phyloP scores from a whole-genome alignment of 1,140 invertebrate species.

The Ceratina australensis region DNA sequence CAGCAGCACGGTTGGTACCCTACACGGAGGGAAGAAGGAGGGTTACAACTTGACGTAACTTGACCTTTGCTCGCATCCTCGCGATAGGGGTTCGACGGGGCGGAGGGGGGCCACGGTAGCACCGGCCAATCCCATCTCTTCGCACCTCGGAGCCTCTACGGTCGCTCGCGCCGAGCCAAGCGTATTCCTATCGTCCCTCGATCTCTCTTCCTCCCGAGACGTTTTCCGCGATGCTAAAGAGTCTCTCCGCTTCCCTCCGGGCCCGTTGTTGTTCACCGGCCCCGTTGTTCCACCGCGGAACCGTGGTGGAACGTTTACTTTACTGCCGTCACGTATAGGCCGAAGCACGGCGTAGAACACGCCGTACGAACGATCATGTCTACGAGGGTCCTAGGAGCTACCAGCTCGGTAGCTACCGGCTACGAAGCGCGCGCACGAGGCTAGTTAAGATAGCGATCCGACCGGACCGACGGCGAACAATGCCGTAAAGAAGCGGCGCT shows the following conservation, averaged over 20 bases:
- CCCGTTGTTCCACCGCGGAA: neutral
- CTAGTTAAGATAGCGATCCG: conserved; percentile 77
- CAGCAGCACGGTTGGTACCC: neutral
- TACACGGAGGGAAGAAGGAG: neutral
- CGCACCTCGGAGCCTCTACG: conserved; percentile 37
- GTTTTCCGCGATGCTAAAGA: conserved; percentile 51
- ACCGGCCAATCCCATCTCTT: conserved; percentile 50
- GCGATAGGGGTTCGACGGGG: conserved; percentile 12
- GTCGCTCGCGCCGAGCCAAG: neutral
- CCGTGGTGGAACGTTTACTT: conserved; percentile 59
- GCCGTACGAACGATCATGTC: conserved; percentile 57
- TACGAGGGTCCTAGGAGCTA: conserved; percentile 34
- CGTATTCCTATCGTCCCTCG: conserved; percentile 47
- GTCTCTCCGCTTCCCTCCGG: conserved; percentile 9
- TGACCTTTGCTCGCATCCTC: conserved; percentile 45
- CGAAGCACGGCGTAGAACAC: conserved; percentile 52
- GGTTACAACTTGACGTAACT: conserved; percentile 42
- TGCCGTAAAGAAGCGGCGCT: conserved; percentile 74
- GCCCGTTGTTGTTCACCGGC: neutral
- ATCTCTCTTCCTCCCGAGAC: conserved; percentile 54
- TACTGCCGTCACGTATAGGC: conserved; percentile 66
- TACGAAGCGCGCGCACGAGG: conserved; percentile 59
- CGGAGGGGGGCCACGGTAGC: conserved; percentile 26
- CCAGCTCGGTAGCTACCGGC: conserved; percentile 42
- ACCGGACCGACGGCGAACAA: conserved; percentile 69